Base-by-base conservation (phyloP, 2,113 vertebrate species). In the Onychostruthus taczanowskii region DNA sequence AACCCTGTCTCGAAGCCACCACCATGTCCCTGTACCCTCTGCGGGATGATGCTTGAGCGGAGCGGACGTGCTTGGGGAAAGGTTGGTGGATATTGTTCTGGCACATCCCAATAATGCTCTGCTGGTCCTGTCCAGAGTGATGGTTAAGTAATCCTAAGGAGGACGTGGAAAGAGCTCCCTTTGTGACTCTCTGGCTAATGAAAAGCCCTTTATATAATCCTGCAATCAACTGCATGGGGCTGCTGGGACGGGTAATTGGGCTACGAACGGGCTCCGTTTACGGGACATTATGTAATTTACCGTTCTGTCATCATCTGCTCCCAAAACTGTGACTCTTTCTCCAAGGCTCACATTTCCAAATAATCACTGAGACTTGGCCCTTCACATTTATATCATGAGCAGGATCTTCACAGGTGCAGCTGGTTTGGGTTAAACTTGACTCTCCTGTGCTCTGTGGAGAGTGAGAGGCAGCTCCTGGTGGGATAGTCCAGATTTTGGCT, bases 181-280 rank as follows among this genome's bases (percentile, higher is more conserved):
- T 94, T 94, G 87, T 95, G 90, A 52, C 92, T 73, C 92, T 94
- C 92, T 90, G 83, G 92, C 91, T 94, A 96, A 97, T 96, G 93
- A 97, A 96, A 96, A 97, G 96, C 85, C 80, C 85, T 96, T 96
- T 96, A 93, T 94, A 90, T 97, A 96, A 97, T 75, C 52, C 89
- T 97, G 90, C 93, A 97, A 96, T 97, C 97, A 97, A 85, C 77
- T 55, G 90, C 92, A 94, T 95, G 95, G 93, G 84, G 93, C 91
- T 89, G 94, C 94, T 90, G 87, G 94, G 95, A 93, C 1, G 63
- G 75, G 90, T 97, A 97, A 97, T 97, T 96, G 96, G 96, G 94
- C 95, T 91, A 83, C 37, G 3, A 89, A 91, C 4, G 31, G 94
- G 67, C 91, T 79, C 56, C 87, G 3, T 90, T 97, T 91, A 93